Conservation (phyloP, 2,113 vertebrate species). For the Astatotilapia flaviijosephi region DNA sequence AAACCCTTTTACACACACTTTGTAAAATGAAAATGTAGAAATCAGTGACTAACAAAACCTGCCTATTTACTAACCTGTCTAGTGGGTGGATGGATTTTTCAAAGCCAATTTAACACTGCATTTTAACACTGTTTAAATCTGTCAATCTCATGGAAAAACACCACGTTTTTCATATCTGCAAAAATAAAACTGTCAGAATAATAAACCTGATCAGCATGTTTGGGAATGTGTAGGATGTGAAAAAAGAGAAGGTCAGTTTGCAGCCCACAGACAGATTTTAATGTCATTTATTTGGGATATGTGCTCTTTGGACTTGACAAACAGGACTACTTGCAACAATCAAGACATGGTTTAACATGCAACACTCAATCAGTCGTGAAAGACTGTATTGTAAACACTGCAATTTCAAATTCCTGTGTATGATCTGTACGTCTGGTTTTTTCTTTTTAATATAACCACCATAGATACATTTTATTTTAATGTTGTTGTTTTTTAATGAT, state of each 20-base stretch:
- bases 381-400: not conserved
- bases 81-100: not conserved
- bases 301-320: not conserved
- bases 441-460: not conserved
- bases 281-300: not conserved
- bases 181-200: not conserved
- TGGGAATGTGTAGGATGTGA: not conserved
- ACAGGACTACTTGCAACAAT: not conserved
- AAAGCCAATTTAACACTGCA: not conserved
- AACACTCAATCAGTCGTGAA: not conserved
- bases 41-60: not conserved
- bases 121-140: not conserved
- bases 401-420: not conserved
- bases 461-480: not conserved
- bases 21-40: not conserved
- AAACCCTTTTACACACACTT: not conserved
- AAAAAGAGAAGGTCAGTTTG: not conserved
- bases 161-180: fast-evolving
- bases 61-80: not conserved
- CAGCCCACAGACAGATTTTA: not conserved
- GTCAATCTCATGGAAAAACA: not conserved
- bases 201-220: not conserved
- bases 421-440: not conserved
- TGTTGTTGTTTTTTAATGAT: not conserved
- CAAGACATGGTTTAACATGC: not conserved